Conservation (phyloP, 2,113 vertebrate species). For the Thamnaconus septentrionalis region DNA sequence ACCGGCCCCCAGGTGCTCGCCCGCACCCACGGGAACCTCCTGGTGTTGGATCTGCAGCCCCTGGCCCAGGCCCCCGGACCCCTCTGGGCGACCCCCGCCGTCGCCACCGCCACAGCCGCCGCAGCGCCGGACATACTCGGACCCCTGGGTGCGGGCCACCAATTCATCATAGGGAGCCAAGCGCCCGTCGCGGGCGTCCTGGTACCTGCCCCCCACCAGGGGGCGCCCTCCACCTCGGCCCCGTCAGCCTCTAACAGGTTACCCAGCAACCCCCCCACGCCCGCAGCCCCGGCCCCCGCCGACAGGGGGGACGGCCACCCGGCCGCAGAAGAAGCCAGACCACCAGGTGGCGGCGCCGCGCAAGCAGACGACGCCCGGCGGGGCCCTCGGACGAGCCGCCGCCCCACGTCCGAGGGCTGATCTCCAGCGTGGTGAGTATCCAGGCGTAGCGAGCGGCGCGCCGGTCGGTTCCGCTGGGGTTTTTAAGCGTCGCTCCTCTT, state of each 20-base stretch:
- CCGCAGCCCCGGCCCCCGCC: constrained; percentile 18
- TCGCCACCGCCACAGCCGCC: constrained; percentile 63
- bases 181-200: constrained; percentile 19
- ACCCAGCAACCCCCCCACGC: constrained; percentile 25
- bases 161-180: constrained; percentile 68
- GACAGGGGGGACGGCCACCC: constrained; percentile 22
- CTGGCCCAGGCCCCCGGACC: constrained; percentile 40
- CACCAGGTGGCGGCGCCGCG: constrained; percentile 25
- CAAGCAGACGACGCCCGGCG: constrained; percentile 67
- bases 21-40: constrained; percentile 46
- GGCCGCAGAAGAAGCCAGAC: not conserved
- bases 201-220: constrained; percentile 36
- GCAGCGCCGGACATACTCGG: constrained; percentile 70
- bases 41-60: constrained; percentile 56
- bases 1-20: constrained; percentile 16
- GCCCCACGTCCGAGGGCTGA: constrained; percentile 48
- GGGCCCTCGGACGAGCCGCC: constrained; percentile 68
- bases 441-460: not conserved
- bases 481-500: not conserved
- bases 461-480: not conserved
- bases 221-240: not conserved
- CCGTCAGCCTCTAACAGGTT: constrained; percentile 15
- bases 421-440: constrained; percentile 74
- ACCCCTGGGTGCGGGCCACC: constrained; percentile 63
- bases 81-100: constrained; percentile 35